Conservation (phyloP, 2,888 invertebrate species). For the Chrysomela aeneicollis region DNA sequence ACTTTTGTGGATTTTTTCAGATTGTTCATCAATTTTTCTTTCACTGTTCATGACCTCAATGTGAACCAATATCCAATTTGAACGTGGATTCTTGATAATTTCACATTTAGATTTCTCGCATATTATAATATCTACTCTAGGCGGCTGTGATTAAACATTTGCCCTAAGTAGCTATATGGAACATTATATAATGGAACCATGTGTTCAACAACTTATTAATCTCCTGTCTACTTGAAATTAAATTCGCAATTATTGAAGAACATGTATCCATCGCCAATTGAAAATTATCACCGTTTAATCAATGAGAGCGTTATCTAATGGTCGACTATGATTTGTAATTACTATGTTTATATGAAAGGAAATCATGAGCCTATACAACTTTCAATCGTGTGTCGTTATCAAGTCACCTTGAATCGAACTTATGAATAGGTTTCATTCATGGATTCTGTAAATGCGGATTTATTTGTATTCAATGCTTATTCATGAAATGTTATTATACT, state of each 20-base stretch:
- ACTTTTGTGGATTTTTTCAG: too few relatives aligned
- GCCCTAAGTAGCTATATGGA: too few relatives aligned
- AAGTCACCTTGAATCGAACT: neutral
- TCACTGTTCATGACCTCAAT: too few relatives aligned
- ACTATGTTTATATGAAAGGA: constrained; percentile 21
- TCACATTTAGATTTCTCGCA: too few relatives aligned
- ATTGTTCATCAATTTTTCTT: too few relatives aligned
- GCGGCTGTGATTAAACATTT: too few relatives aligned
- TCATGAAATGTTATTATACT: neutral
- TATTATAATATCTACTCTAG: too few relatives aligned
- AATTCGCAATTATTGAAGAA: constrained; percentile 11
- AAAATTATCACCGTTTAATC: constrained; percentile 26
- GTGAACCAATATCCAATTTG: too few relatives aligned
- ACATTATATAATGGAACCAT: too few relatives aligned
- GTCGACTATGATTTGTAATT: constrained; percentile 21
- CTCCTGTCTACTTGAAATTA: too few relatives aligned
- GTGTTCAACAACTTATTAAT: too few relatives aligned
- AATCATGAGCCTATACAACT: neutral
- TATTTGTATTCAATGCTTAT: neutral
- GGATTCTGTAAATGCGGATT: neutral
- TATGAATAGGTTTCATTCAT: neutral
- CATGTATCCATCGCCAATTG: constrained; percentile 20
- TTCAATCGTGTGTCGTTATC: constrained; percentile 1
- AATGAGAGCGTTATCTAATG: constrained; percentile 18
- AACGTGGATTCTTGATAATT: too few relatives aligned